Conservation (phyloP, 2,113 vertebrate genomes). For the Eudyptes chrysolophus region DNA sequence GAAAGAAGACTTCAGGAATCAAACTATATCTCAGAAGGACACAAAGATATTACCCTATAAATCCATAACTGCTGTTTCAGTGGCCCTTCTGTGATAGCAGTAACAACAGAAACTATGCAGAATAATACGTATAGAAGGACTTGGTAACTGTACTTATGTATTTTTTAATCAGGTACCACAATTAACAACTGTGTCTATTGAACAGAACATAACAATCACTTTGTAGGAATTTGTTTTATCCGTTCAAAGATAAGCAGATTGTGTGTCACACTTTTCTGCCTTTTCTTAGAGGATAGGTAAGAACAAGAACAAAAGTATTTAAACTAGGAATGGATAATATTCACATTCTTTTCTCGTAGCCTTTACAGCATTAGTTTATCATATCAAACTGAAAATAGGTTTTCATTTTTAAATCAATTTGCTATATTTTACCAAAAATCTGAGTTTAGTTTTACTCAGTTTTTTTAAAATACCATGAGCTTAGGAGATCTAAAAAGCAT, state of each 20-base stretch:
- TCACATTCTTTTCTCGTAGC: background rate
- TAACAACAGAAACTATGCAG: background rate
- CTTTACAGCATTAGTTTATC: background rate
- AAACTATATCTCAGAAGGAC: background rate
- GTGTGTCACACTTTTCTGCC: background rate
- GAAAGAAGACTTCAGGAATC: background rate
- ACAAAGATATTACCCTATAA: background rate
- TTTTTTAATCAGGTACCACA: background rate
- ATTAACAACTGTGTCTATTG: background rate
- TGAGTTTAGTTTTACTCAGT: background rate
- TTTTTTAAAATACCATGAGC: background rate
- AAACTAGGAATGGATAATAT: background rate
- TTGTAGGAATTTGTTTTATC: background rate
- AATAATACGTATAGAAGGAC: background rate
- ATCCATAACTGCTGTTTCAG: background rate
- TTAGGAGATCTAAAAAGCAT: background rate
- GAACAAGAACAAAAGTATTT: background rate
- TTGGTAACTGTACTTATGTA: fast-evolving
- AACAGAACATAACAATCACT: background rate
- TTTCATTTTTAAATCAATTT: background rate
- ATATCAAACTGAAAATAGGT: background rate
- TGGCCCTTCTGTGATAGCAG: background rate
- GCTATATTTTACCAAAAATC: background rate
- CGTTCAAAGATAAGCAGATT: background rate
- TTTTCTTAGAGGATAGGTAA: background rate